Evolutionary conservation across 2,888 invertebrate species (phyloP).

Genomic region (Eupsilia transversa): DNA sequence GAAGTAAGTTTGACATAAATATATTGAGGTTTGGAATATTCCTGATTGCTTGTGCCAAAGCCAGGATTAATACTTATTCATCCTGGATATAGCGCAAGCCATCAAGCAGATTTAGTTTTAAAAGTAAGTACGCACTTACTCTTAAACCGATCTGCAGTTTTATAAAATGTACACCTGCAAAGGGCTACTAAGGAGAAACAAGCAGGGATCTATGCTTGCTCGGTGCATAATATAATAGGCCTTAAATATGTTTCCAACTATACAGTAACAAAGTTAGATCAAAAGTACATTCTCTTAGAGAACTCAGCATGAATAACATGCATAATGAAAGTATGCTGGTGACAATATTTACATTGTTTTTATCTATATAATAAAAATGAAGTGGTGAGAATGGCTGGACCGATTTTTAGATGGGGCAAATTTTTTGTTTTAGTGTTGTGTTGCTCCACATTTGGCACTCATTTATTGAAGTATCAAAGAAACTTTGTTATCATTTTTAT

Average conservation of each 20-base stretch:
- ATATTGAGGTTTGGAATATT: too few relatives aligned
- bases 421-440: too few relatives aligned
- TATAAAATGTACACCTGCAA: not conserved
- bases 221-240: not conserved
- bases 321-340: not conserved
- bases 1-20: not conserved
- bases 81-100: not conserved
- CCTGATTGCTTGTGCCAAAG: not conserved
- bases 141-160: not conserved
- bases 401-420: too few relatives aligned
- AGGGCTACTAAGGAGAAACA: not conserved
- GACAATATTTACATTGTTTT: not conserved
- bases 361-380: not conserved
- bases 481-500: not conserved
- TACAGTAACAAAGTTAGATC: not conserved
- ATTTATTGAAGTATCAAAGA: not conserved
- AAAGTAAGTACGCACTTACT: not conserved
- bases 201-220: too few relatives aligned
- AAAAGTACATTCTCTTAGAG: not conserved
- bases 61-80: not conserved
- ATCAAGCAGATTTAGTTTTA: not conserved
- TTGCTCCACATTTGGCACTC: not conserved
- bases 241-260: not conserved
- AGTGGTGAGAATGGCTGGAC: too few relatives aligned
- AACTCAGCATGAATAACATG: not conserved